phyloP scores from a whole-genome alignment of 2,113 vertebrate species.

The Probosciger aterrimus region DNA sequence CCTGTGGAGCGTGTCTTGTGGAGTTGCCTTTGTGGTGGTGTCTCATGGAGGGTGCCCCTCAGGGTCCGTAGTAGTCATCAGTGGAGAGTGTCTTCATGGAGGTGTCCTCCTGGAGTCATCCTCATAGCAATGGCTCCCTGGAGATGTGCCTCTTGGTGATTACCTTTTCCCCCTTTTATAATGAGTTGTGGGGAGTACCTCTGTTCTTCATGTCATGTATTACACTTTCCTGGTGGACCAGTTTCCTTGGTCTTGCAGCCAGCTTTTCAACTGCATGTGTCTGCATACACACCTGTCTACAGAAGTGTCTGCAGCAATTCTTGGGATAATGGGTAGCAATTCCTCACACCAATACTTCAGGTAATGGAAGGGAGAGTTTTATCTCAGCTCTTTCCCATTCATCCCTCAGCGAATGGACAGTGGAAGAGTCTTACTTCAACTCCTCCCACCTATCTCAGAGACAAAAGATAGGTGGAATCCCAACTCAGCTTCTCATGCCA shows the following conservation, averaged over 20 bases:
- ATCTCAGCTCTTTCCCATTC: background rate
- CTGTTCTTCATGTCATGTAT: too few species aligned
- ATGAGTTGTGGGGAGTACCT: too few species aligned
- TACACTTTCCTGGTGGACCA: background rate
- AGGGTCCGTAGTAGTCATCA: too few species aligned
- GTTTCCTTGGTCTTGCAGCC: background rate
- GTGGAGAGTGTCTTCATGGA: too few species aligned
- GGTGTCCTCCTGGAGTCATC: too few species aligned
- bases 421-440: background rate
- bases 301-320: background rate
- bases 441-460: background rate
- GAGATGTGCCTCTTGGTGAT: too few species aligned
- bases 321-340: background rate
- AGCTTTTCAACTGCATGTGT: background rate
- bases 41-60: too few species aligned
- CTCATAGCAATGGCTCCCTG: too few species aligned
- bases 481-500: background rate
- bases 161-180: too few species aligned
- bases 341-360: background rate
- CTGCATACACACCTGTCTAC: background rate
- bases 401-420: background rate
- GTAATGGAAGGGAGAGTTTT: background rate
- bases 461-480: background rate
- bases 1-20: too few species aligned
- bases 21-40: too few species aligned